These are phyloP conservation scores for Sminthurides aquaticus DNA, from an alignment of 2,888 invertebrate genomes.

Conservation along the genomic window DNA sequence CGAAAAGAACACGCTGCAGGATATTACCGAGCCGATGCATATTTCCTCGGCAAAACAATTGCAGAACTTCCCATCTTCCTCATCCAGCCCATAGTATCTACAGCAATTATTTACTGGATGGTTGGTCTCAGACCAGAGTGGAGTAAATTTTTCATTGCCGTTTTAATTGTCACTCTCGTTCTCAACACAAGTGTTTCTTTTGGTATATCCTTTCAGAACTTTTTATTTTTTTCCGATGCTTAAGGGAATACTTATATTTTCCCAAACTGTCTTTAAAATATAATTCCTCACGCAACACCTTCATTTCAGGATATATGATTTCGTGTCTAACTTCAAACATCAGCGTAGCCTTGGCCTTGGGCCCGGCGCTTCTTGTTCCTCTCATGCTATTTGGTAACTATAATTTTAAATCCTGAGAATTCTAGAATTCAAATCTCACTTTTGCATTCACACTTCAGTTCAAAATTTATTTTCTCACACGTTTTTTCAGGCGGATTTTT, in stretches of 20 bases:
- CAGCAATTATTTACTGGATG: conserved; percentile 77
- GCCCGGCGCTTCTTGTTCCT: conserved; percentile 85
- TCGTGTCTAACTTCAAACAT: conserved; percentile 75
- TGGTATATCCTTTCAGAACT: no score
- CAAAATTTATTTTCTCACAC: no score
- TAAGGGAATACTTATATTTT: conserved; percentile 41
- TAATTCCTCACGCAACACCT: background rate
- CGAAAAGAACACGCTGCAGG: conserved; percentile 75
- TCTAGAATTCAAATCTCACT: no score
- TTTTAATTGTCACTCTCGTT: conserved; percentile 65
- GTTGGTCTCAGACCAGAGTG: conserved; percentile 70
- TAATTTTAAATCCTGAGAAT: conserved; percentile 82
- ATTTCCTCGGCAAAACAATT: conserved; percentile 82
- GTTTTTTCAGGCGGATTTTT: conserved; percentile 69
- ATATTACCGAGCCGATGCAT: conserved; percentile 83
- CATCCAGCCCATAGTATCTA: conserved; percentile 73
- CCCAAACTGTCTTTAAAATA: background rate
- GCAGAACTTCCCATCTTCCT: conserved; percentile 83
- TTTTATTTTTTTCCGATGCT: no score
- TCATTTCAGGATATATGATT: conserved; percentile 73
- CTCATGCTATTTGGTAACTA: conserved; percentile 85
- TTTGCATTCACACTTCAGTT: no score
- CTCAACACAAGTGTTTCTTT: conserved; percentile 84
- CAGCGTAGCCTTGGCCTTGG: conserved; percentile 80
- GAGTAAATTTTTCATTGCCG: conserved; percentile 58